These are phyloP conservation scores for Apus apus DNA, from an alignment of 2,113 vertebrate species.

Conservation along the genomic window DNA sequence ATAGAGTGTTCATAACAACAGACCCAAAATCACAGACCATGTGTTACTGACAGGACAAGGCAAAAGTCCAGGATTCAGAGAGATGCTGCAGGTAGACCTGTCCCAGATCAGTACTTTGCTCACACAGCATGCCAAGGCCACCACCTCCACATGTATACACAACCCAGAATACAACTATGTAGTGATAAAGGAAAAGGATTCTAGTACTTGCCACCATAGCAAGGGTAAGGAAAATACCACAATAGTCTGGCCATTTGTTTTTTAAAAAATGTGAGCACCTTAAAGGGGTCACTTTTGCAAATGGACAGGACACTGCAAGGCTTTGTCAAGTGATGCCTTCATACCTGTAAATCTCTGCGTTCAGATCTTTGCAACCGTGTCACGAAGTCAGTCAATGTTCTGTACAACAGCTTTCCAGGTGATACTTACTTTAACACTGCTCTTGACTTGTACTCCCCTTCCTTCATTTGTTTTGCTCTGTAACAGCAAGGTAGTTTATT, in stretches of 20 bases:
- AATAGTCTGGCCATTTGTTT: background rate
- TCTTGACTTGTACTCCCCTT: background rate
- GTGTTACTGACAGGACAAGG: background rate
- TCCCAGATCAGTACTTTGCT: background rate
- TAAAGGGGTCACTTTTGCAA: background rate
- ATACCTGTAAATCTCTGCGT: background rate
- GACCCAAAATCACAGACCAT: background rate
- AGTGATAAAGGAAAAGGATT: background rate
- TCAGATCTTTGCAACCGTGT: background rate
- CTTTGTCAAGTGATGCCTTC: background rate
- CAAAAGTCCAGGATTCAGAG: background rate
- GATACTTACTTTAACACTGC: background rate
- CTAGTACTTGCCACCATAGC: background rate
- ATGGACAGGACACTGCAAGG: background rate
- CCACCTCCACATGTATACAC: background rate
- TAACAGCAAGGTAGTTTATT: background rate
- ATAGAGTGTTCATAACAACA: background rate
- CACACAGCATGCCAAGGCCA: background rate
- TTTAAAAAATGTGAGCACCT: background rate
- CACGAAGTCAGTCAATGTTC: background rate
- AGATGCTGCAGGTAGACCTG: background rate
- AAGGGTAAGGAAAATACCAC: background rate
- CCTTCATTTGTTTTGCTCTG: background rate
- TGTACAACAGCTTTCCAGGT: background rate
- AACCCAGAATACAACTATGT: background rate